phyloP scores from a whole-genome alignment of 1,140 invertebrate genomes.

The Aradophagus sp. region DNA sequence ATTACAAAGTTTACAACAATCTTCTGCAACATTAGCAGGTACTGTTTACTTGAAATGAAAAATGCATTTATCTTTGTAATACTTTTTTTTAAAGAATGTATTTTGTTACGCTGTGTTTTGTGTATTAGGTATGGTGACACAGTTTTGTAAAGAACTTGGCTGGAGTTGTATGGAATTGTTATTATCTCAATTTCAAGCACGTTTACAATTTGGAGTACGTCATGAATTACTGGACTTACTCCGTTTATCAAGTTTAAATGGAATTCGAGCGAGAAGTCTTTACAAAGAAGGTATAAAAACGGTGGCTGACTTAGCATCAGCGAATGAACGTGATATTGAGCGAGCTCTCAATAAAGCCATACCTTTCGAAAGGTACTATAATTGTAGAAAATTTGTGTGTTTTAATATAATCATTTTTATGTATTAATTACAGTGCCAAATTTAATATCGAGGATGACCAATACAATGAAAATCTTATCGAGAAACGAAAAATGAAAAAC shows the following conservation, averaged over 20 bases:
- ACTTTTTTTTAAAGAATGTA: no score
- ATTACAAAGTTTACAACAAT: conserved; percentile 93
- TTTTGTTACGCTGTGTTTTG: conserved; percentile 4
- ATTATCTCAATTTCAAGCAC: conserved; percentile 93
- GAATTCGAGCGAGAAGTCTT: conserved; percentile 87
- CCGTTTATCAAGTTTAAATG: conserved; percentile 88
- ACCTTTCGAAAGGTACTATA: conserved; percentile 84
- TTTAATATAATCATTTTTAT: not conserved
- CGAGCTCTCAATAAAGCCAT: conserved; percentile 84
- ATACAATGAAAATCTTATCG: conserved; percentile 76
- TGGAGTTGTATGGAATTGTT: conserved; percentile 94
- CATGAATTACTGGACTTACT: conserved; percentile 94
- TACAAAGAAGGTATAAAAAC: conserved; percentile 89
- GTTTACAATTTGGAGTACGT: conserved; percentile 95
- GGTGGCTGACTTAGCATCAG: conserved; percentile 85
- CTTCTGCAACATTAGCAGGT: conserved; percentile 97
- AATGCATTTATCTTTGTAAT: no score
- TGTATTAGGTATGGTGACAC: conserved; percentile 88
- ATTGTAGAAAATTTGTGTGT: not conserved
- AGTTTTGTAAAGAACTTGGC: conserved; percentile 93
- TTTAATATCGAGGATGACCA: conserved; percentile 62
- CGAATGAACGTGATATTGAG: conserved; percentile 82
- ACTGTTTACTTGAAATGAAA: no score
- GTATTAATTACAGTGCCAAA: conserved; percentile 76
- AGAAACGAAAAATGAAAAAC: conserved; percentile 80